Conservation (phyloP, 2,797 vertebrate genomes). For the Cichlasoma orientale region DNA sequence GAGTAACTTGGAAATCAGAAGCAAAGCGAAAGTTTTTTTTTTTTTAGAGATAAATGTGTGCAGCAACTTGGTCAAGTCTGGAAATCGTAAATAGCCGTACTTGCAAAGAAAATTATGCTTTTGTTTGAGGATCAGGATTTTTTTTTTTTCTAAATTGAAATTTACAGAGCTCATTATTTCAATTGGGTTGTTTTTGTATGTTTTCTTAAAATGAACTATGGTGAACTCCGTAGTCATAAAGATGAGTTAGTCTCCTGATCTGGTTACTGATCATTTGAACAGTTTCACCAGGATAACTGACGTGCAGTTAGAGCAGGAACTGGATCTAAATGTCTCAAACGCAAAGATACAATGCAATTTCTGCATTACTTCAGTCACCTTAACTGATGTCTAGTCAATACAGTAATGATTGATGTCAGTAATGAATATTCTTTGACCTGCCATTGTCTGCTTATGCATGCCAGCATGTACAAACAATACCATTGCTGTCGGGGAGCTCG, state of each 20-base stretch:
- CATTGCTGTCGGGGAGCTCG: rapidly evolving
- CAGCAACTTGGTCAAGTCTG: not conserved
- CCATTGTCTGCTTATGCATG: not conserved
- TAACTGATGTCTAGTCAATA: not conserved
- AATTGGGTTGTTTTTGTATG: not conserved
- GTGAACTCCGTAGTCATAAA: not conserved
- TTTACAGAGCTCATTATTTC: rapidly evolving
- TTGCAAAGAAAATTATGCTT: not conserved
- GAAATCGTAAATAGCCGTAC: rapidly evolving
- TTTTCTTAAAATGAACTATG: not conserved
- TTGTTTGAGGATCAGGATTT: not conserved
- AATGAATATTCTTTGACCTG: not conserved
- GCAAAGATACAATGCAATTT: rapidly evolving
- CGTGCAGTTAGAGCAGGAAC: not conserved
- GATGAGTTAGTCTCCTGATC: not conserved
- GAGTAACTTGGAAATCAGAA: conserved; percentile 25
- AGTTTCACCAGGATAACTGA: too few relatives aligned
- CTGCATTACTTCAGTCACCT: not conserved
- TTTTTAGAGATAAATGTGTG: not conserved
- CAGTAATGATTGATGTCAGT: not conserved
- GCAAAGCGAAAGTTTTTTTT: not conserved
- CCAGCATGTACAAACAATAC: not conserved
- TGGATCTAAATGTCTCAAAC: not conserved
- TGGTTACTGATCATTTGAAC: not conserved
- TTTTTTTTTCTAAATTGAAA: too few relatives aligned